These are phyloP conservation scores for Glyphotaelius pellucidus DNA, from an alignment of 2,888 invertebrate species.

Conservation along the genomic window DNA sequence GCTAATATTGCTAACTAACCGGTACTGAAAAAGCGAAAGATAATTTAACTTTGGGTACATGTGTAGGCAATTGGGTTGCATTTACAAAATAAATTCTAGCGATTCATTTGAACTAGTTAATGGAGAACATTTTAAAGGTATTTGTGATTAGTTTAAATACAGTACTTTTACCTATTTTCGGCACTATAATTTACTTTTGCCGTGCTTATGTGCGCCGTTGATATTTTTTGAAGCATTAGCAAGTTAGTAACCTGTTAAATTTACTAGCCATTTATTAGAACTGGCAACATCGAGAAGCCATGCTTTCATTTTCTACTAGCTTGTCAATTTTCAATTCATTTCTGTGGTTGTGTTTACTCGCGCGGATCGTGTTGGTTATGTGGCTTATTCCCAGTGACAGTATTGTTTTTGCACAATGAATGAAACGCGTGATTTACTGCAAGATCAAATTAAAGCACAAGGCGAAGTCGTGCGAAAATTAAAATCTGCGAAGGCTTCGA, in stretches of 20 bases:
- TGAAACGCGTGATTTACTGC: constrained; percentile 76
- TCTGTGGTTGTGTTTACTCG: constrained; percentile 32
- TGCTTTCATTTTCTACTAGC: constrained; percentile 47
- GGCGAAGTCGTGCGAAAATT: constrained; percentile 89
- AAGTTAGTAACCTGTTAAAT: background rate
- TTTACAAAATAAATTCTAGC: too few species aligned
- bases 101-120: too few species aligned
- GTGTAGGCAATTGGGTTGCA: too few species aligned
- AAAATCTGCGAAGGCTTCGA: constrained; percentile 87
- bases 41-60: too few species aligned
- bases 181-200: too few species aligned
- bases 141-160: too few species aligned
- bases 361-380: constrained; percentile 43
- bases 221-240: too few species aligned
- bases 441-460: constrained; percentile 82
- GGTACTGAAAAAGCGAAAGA: too few species aligned
- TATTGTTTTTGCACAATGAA: constrained; percentile 69
- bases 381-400: background rate
- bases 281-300: constrained; percentile 41
- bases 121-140: too few species aligned
- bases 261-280: background rate
- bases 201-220: too few species aligned
- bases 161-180: too few species aligned
- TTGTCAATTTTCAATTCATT: constrained; percentile 47
- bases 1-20: too few species aligned